Base-by-base conservation (phyloP, 2,888 invertebrate genomes). In the Drosophila anomalata region DNA sequence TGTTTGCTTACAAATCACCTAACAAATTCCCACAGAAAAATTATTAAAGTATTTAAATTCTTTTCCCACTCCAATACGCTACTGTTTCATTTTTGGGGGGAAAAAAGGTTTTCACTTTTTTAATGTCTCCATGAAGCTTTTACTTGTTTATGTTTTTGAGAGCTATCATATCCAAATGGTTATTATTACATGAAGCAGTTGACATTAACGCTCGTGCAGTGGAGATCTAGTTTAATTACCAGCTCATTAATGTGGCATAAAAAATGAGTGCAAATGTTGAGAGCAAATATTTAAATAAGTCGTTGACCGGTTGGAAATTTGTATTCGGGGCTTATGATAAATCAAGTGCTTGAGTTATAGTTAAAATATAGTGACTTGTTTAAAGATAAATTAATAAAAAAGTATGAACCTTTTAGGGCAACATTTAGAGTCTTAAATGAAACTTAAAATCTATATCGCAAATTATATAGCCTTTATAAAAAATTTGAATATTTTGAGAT, bases 21-120 rank as follows among this genome's bases (percentile, higher is more conserved):
- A 22, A 29, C 14, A 14, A 48, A n/a, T 66, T 66, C 33, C 12
- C 48, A 50, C 29, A 39, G 11, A 8, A 11, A 12, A 20, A 33
- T 67, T 3, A 29, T 41, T 52, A 6, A 9, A 47, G 44, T 20
- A 29, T 53, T 20, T 5, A 36, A 22, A 39, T 48, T 67, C 44
- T 14, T 42, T 66, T 36, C 29, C 39, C 8, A n/a, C 31, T 2
- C 9, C 5, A 71, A 11, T 52, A 51, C 63, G 62, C 17, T n/a
- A 51, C 73, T 72, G 63, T 36, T 24, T n/a, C 24, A 33, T 62
- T 44, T 47, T 22, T n/a, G 22, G 42, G 22, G 44, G 14, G 26
- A 22, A 6, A 51, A 50, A 22, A 39, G 73, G 79, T 69, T 84
- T 84, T 84, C 84, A 84, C 84, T 88, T 88, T 82, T 88, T 88